Conservation (phyloP, 2,797 vertebrate genomes). For the Buphagus erythrorhynchus region DNA sequence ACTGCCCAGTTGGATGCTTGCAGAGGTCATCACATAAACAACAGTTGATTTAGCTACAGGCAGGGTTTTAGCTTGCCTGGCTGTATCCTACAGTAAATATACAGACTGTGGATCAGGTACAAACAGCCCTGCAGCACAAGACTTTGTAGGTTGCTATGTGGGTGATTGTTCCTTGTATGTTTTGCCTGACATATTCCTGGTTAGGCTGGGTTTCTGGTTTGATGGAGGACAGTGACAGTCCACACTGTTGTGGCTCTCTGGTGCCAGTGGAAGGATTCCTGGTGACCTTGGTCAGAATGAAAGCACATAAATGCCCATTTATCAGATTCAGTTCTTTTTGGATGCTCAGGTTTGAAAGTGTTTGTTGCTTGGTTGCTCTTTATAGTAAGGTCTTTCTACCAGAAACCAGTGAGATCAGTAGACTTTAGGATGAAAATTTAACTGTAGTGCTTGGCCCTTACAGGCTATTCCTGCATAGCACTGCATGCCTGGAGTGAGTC, state of each 20-base stretch:
- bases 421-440: background rate
- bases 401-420: background rate
- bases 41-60: background rate
- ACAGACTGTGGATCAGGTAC: background rate
- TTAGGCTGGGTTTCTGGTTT: background rate
- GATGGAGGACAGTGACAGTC: background rate
- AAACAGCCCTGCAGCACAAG: background rate
- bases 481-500: background rate
- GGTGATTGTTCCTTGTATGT: background rate
- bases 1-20: background rate
- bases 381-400: background rate
- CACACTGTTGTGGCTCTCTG: background rate
- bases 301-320: background rate
- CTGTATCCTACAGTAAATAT: background rate
- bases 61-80: background rate
- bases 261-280: background rate
- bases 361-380: background rate
- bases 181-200: background rate
- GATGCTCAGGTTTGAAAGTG: background rate
- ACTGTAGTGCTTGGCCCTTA: background rate
- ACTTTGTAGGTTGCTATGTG: background rate
- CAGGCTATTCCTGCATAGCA: background rate
- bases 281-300: background rate
- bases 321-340: background rate
- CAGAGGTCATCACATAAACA: background rate